These are phyloP conservation scores for Neoitamus cyanurus DNA, from an alignment of 2,888 invertebrate genomes.

Conservation along the genomic window DNA sequence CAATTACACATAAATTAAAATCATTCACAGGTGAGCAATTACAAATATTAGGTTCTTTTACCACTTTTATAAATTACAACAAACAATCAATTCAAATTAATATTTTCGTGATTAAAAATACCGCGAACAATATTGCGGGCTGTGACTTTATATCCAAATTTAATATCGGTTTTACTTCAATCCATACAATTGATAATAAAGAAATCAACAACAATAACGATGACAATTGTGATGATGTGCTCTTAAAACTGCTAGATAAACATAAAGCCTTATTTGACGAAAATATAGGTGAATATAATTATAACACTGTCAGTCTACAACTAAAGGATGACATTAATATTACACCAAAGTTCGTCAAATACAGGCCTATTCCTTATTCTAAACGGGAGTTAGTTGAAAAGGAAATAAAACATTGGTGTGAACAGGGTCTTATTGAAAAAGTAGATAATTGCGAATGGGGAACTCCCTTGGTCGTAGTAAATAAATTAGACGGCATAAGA, in stretches of 20 bases:
- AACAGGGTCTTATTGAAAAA: constrained; percentile 52
- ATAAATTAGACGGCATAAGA: constrained; percentile 47
- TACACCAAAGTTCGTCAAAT: neutral
- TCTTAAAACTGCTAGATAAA: neutral
- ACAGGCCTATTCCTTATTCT: too few species aligned
- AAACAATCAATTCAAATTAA: neutral
- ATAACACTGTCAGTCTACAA: neutral
- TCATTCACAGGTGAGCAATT: too few species aligned
- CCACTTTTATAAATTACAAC: neutral
- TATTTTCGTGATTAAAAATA: neutral
- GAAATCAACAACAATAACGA: neutral
- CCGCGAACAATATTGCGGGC: neutral
- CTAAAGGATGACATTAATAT: neutral
- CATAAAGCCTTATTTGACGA: neutral
- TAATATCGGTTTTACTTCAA: neutral
- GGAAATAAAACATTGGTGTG: too few species aligned
- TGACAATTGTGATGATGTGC: neutral
- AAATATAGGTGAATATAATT: neutral
- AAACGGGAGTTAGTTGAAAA: too few species aligned
- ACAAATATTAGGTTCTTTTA: too few species aligned
- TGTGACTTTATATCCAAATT: neutral
- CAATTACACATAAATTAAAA: too few species aligned
- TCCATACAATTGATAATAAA: neutral
- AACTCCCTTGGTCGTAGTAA: constrained; percentile 53
- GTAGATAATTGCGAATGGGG: constrained; percentile 51